phyloP scores from a whole-genome alignment of 2,888 invertebrate genomes.

The Merodon equestris region DNA sequence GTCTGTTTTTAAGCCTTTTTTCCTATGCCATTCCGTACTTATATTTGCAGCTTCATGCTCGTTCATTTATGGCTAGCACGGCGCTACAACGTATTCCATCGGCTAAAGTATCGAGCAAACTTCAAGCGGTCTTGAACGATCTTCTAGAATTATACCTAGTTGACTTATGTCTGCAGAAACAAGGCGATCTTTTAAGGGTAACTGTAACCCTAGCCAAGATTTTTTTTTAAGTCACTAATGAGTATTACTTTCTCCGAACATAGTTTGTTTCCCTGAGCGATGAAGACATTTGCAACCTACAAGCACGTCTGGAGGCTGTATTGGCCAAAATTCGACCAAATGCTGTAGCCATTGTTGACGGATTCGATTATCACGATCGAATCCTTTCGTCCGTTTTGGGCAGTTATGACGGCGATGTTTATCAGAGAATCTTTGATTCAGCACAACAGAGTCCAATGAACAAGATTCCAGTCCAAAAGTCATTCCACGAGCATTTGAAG shows the following conservation, averaged over 20 bases:
- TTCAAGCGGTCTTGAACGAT: constrained; percentile 84
- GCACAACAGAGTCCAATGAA: constrained; percentile 91
- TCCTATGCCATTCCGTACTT: neutral
- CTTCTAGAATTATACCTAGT: constrained; percentile 89
- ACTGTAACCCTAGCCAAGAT: constrained; percentile 71
- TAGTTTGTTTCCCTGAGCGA: constrained; percentile 70
- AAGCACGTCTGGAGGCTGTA: constrained; percentile 85
- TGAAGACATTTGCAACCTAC: constrained; percentile 79
- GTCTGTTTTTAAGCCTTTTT: neutral
- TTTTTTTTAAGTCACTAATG: no score
- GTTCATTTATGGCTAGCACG: constrained; percentile 86
- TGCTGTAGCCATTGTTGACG: constrained; percentile 94
- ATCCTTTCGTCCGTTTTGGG: constrained; percentile 88
- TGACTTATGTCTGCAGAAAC: constrained; percentile 85
- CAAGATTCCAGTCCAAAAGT: constrained; percentile 86
- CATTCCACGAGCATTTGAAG: constrained; percentile 85
- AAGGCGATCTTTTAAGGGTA: constrained; percentile 90
- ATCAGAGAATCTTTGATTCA: constrained; percentile 88
- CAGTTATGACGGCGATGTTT: constrained; percentile 90
- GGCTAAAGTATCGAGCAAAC: constrained; percentile 80
- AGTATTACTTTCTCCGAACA: neutral
- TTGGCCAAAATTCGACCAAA: constrained; percentile 88
- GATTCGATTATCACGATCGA: constrained; percentile 91
- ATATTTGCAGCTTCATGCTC: constrained; percentile 86
- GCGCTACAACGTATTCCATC: constrained; percentile 81